These are phyloP conservation scores for Phodopus roborovskii DNA, from an alignment of 2,113 vertebrate species.

Conservation along the genomic window DNA sequence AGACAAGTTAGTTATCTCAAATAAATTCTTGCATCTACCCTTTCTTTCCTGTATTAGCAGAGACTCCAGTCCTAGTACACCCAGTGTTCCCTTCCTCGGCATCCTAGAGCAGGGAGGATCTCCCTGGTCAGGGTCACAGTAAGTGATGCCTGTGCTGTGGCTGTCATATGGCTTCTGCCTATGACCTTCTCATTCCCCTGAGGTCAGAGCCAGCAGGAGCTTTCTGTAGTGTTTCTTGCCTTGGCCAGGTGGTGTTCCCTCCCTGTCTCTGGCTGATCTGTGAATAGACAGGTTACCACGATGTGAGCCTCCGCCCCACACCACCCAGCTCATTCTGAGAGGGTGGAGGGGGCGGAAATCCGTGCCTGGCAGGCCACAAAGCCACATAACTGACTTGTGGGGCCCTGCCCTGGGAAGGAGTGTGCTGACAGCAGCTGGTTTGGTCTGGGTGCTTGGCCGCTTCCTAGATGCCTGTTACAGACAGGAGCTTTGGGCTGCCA, in stretches of 20 bases:
- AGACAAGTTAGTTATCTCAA: neutral
- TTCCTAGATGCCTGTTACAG: neutral
- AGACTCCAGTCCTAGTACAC: neutral
- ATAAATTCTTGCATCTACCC: neutral
- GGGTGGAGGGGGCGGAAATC: slow-evolving; percentile 81
- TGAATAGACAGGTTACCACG: neutral
- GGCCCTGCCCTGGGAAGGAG: slow-evolving; percentile 50
- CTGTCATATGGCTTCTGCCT: neutral
- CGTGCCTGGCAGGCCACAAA: slow-evolving; percentile 74
- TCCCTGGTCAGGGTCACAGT: neutral
- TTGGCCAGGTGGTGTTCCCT: slow-evolving; percentile 29
- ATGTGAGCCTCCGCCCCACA: neutral
- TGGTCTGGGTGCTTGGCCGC: neutral
- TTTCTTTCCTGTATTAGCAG: neutral
- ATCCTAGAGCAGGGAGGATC: neutral
- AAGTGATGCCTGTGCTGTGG: neutral
- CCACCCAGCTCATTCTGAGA: slow-evolving; percentile 61
- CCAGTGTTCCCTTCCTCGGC: fast-evolving
- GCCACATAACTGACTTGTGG: slow-evolving; percentile 75
- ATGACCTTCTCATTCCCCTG: neutral
- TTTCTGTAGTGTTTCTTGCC: neutral
- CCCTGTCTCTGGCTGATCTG: neutral
- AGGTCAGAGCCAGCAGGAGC: neutral
- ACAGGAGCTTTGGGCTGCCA: neutral
- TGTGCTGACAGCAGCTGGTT: neutral